A percentile compares a stretch with the other conserved stretches of the same genome.
Conservation (phyloP, 2,888 invertebrate species). For the Lepidocyrtinus sp. region DNA sequence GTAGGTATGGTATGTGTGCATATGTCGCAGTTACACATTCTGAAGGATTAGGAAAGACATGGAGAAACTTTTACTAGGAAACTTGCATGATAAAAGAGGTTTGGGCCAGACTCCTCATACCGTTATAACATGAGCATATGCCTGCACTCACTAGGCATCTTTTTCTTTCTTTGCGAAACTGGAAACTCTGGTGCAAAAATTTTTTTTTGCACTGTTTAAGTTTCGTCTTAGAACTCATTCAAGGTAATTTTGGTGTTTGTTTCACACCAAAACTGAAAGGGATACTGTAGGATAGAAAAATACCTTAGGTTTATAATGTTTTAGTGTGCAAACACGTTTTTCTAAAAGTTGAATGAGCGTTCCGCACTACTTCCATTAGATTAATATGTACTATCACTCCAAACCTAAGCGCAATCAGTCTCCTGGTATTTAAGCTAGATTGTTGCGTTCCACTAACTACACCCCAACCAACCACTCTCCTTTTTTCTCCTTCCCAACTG, state of each 20-base stretch:
- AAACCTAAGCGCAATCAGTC: slow-evolving; percentile 56
- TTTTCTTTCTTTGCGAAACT: too few species aligned
- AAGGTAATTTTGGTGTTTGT: too few species aligned
- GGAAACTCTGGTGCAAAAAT: too few species aligned
- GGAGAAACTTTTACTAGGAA: not conserved
- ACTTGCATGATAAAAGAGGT: not conserved
- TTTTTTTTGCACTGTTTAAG: too few species aligned
- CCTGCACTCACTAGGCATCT: not conserved
- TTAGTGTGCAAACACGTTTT: slow-evolving; percentile 7
- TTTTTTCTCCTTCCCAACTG: slow-evolving; percentile 3
- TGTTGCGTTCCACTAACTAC: slow-evolving; percentile 45
- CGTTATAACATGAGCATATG: slow-evolving; percentile 4
- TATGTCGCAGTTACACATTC: too few species aligned
- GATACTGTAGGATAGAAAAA: too few species aligned
- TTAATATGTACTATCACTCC: slow-evolving; percentile 54
- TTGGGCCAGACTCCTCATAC: not conserved
- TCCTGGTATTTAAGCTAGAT: slow-evolving; percentile 54
- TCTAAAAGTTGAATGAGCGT: slow-evolving; percentile 14
- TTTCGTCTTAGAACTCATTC: too few species aligned
- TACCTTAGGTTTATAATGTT: not conserved
- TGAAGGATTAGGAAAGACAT: too few species aligned
- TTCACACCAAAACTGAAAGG: too few species aligned
- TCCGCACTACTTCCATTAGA: slow-evolving; percentile 53
- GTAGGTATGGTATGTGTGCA: not conserved
- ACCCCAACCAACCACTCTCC: slow-evolving; percentile 16